phyloP scores from a whole-genome alignment of 2,888 invertebrate genomes.

The Scotopteryx bipunctaria region DNA sequence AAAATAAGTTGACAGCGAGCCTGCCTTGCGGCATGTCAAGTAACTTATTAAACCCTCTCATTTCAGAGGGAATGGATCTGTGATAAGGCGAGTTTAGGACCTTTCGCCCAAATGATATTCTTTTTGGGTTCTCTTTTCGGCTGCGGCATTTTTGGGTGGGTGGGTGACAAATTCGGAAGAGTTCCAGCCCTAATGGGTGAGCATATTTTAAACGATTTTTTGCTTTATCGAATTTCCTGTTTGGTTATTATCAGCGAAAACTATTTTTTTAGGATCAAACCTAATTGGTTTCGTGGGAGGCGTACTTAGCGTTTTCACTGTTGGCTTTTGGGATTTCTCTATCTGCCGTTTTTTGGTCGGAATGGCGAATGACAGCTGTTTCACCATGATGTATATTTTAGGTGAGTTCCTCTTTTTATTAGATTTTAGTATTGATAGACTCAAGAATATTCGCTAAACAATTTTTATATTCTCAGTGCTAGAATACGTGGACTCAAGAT shows the following conservation, averaged over 20 bases:
- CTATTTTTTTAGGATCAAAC: slow-evolving; percentile 81
- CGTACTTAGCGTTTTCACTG: slow-evolving; percentile 86
- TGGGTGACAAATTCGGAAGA: slow-evolving; percentile 58
- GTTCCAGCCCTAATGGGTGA: slow-evolving; percentile 57
- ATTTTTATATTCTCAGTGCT: slow-evolving; percentile 47
- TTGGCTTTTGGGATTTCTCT: slow-evolving; percentile 88
- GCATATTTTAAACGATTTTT: slow-evolving; percentile 28
- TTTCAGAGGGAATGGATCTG: slow-evolving; percentile 63
- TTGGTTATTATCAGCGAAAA: background rate
- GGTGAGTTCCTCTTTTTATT: slow-evolving; percentile 78
- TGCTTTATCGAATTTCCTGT: no score
- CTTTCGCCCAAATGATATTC: slow-evolving; percentile 52
- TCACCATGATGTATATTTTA: slow-evolving; percentile 93
- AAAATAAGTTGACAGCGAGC: no score
- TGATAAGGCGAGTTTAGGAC: slow-evolving; percentile 49
- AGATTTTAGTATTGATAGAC: no score
- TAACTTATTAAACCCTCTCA: no score
- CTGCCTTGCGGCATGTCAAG: no score
- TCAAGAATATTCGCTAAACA: no score
- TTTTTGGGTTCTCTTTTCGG: slow-evolving; percentile 57
- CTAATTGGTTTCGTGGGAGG: slow-evolving; percentile 85
- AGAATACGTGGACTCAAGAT: slow-evolving; percentile 65
- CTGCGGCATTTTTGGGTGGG: slow-evolving; percentile 52
- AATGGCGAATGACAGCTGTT: slow-evolving; percentile 92
- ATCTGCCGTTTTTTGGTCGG: slow-evolving; percentile 90